phyloP scores from a whole-genome alignment of 1,140 invertebrate genomes.

The Potamilus streckersoni region DNA sequence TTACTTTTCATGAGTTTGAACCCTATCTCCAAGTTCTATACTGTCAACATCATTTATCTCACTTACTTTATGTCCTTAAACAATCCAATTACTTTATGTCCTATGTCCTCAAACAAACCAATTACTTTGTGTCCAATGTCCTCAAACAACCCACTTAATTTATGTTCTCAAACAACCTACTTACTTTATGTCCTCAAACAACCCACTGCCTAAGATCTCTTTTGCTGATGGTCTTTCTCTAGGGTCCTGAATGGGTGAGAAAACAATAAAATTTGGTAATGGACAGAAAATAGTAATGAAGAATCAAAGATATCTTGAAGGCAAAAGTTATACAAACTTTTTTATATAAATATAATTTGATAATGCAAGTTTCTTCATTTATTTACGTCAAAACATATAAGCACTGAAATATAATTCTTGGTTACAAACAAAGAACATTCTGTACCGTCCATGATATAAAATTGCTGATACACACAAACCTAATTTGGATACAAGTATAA shows the following conservation, averaged over 20 bases:
- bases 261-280: not conserved
- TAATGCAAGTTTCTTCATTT: no score
- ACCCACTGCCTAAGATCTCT: conserved; percentile 45
- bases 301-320: not conserved
- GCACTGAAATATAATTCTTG: no score
- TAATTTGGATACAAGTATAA: no score
- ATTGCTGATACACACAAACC: no score
- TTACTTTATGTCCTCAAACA: conserved; percentile 35
- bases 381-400: no score
- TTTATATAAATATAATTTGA: not conserved
- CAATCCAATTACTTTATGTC: no score
- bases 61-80: conserved; percentile 12
- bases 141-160: conserved; percentile 19
- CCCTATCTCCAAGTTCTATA: no score
- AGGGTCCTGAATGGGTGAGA: conserved; percentile 44
- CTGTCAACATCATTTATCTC: no score
- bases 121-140: conserved; percentile 30
- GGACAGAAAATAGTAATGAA: not conserved
- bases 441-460: no score
- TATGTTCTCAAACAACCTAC: conserved; percentile 30
- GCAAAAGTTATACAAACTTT: not conserved
- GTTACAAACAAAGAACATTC: no score
- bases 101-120: conserved; percentile 24
- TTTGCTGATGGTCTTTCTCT: conserved; percentile 51
- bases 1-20: no score